Conservation (phyloP, 2,797 vertebrate species). For the Silurus lanzhouensis region DNA sequence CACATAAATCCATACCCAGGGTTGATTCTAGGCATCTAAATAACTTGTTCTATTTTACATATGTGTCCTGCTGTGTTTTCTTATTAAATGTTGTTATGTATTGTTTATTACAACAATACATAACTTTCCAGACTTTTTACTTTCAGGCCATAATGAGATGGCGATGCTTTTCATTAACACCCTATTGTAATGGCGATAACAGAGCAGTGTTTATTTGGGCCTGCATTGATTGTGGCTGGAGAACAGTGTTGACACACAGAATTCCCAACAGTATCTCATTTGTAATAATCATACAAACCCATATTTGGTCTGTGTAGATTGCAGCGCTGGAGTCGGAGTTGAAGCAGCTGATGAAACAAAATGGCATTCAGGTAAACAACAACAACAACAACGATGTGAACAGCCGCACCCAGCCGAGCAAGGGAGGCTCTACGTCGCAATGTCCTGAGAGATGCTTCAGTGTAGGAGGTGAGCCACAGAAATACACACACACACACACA, state of each 20-base stretch:
- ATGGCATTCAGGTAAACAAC: slow-evolving; percentile 94
- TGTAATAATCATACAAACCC: not conserved
- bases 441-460: slow-evolving; percentile 54
- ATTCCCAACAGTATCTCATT: not conserved
- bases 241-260: slow-evolving; percentile 13
- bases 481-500: not conserved
- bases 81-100: not conserved
- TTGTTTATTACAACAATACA: not conserved
- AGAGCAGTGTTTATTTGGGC: not conserved
- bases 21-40: not conserved
- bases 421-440: slow-evolving; percentile 48
- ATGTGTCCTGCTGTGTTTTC: not conserved
- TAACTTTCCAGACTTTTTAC: not conserved
- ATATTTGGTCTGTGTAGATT: slow-evolving; percentile 74
- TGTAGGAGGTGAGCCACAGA: slow-evolving; percentile 33
- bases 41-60: not conserved
- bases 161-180: not conserved
- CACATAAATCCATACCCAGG: not conserved
- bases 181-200: not conserved
- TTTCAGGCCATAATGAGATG: not conserved
- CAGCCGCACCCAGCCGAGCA: slow-evolving; percentile 61
- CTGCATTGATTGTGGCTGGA: not conserved
- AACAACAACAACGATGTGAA: slow-evolving; percentile 94
- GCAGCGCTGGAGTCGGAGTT: slow-evolving; percentile 89
- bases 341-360: slow-evolving; percentile 93